phyloP scores from a whole-genome alignment of 2,888 invertebrate species.

The Eristalinus sepulchralis region DNA sequence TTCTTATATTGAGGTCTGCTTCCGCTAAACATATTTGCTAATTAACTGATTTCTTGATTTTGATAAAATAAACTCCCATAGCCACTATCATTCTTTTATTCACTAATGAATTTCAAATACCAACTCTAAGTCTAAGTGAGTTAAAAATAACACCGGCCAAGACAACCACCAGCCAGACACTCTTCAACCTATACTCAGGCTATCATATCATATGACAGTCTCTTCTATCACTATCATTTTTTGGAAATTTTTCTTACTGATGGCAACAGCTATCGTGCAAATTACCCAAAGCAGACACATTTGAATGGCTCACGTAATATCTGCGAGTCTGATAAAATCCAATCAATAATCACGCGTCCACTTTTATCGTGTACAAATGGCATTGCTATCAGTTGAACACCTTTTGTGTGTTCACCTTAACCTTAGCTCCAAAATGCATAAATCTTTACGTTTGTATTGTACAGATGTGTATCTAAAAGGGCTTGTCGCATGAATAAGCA shows the following conservation, averaged over 20 bases:
- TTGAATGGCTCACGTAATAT: neutral
- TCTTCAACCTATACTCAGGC: neutral
- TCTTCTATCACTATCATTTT: neutral
- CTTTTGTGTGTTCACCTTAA: slow-evolving; percentile 36
- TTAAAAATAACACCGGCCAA: neutral
- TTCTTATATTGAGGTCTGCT: neutral
- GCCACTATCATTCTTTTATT: neutral
- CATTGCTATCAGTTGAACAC: neutral
- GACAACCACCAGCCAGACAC: neutral
- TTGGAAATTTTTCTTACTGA: neutral
- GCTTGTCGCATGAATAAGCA: neutral
- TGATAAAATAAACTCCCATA: neutral
- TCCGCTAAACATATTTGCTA: neutral
- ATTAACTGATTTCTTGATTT: neutral
- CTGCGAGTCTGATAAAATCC: neutral
- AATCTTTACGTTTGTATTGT: neutral
- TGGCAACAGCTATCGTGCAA: neutral
- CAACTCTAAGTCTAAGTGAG: neutral
- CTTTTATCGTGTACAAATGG: neutral
- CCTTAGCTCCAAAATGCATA: neutral
- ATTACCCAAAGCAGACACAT: neutral
- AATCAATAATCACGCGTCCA: neutral
- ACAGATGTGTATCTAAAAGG: neutral
- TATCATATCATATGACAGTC: neutral
- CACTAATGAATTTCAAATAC: neutral